Percentiles rank a stretch among this genome's conserved stretches.
Conservation (phyloP, 2,888 invertebrate species). For the Gymnosoma rotundatum region DNA sequence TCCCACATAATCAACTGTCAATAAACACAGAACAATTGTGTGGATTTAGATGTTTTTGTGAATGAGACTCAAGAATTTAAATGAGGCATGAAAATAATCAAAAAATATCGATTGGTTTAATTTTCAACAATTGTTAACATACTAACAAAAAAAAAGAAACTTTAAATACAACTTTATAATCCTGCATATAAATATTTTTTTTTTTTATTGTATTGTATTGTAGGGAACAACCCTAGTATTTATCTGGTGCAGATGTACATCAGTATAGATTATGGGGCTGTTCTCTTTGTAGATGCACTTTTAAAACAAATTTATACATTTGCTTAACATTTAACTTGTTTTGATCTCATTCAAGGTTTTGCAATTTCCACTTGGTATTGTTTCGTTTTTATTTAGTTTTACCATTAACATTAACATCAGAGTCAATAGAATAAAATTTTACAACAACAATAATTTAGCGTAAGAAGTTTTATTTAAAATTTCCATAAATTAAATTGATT, state of each 20-base stretch:
- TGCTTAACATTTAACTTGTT: not conserved
- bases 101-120: slow-evolving; percentile 36
- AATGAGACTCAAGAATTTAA: not conserved
- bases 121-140: slow-evolving; percentile 11
- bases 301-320: slow-evolving; percentile 12
- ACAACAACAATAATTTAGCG: too few species aligned
- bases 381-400: too few species aligned
- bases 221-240: too few species aligned
- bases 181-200: not conserved
- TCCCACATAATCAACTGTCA: not conserved
- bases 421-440: too few species aligned
- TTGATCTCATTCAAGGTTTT: slow-evolving; percentile 17
- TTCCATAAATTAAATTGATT: too few species aligned
- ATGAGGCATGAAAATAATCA: slow-evolving; percentile 23
- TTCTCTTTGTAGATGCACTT: too few species aligned
- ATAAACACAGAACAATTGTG: not conserved
- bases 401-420: not conserved
- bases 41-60: not conserved
- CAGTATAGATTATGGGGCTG: too few species aligned
- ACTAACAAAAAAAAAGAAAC: too few species aligned
- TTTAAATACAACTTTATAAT: not conserved
- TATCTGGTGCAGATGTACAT: too few species aligned
- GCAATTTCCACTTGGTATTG: not conserved
- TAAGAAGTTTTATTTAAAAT: too few species aligned
- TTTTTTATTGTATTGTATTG: too few species aligned